These are phyloP conservation scores for Calosoma granatense DNA, from an alignment of 1,140 invertebrate genomes.

Conservation along the genomic window DNA sequence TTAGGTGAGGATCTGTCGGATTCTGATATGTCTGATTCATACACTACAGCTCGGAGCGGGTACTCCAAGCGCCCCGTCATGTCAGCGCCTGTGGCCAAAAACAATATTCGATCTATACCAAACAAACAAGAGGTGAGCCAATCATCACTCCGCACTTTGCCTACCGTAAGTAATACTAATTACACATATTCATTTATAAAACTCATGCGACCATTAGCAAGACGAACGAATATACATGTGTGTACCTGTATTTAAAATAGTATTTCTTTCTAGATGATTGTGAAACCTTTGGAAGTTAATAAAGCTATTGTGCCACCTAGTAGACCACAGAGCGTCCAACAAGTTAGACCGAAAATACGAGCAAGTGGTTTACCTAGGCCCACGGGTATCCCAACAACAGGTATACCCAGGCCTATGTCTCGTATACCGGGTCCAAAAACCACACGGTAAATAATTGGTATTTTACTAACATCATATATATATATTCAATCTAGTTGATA, in stretches of 20 bases:
- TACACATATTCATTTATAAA: background rate
- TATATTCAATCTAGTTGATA: background rate
- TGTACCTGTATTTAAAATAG: background rate
- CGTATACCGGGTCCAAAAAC: slow-evolving; percentile 24
- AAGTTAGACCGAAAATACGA: slow-evolving; percentile 17
- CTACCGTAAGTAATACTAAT: slow-evolving; percentile 2
- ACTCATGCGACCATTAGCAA: background rate
- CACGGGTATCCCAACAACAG: slow-evolving; percentile 11
- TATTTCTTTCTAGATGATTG: slow-evolving; percentile 5
- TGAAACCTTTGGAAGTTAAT: slow-evolving; percentile 10
- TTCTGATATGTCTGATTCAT: slow-evolving; percentile 21
- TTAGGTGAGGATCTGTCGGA: slow-evolving; percentile 22
- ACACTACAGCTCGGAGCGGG: slow-evolving; percentile 21
- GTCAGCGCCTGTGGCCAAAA: background rate
- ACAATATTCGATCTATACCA: background rate
- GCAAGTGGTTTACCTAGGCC: slow-evolving; percentile 24
- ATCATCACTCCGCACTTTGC: background rate
- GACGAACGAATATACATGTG: background rate
- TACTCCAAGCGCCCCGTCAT: slow-evolving; percentile 4
- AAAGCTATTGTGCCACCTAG: background rate
- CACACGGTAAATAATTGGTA: slow-evolving; percentile 22
- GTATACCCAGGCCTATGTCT: slow-evolving; percentile 24
- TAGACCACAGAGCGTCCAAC: slow-evolving; percentile 5
- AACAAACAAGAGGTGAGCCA: slow-evolving; percentile 1
- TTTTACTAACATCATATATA: too few species aligned